Conservation (phyloP, 2,113 vertebrate genomes). For the Reinhardtius hippoglossoides region DNA sequence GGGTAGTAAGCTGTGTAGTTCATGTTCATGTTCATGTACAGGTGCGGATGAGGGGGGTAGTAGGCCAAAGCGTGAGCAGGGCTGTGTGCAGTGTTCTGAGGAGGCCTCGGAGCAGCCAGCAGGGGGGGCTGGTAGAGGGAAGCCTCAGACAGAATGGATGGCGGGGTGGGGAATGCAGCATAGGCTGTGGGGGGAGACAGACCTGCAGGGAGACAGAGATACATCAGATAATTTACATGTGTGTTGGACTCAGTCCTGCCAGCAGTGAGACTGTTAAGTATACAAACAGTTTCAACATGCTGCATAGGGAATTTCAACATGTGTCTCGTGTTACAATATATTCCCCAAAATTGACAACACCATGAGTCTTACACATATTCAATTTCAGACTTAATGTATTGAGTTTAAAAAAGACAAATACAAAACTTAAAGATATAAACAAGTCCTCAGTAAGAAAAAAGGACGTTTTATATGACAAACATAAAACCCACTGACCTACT, state of each 20-base stretch:
- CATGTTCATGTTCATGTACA: conserved; percentile 93
- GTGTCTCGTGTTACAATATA: too few relatives aligned
- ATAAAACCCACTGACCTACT: too few relatives aligned
- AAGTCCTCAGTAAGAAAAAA: too few relatives aligned
- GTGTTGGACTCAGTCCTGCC: background rate
- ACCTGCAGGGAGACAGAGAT: conserved; percentile 77
- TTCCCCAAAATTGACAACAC: background rate
- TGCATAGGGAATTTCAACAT: background rate
- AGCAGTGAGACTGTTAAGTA: background rate
- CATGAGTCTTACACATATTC: too few relatives aligned
- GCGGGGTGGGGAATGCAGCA: conserved; percentile 89
- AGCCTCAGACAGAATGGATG: conserved; percentile 89
- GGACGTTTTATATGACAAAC: too few relatives aligned
- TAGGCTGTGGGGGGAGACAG: conserved; percentile 92
- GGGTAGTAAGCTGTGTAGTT: conserved; percentile 98
- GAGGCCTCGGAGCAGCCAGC: conserved; percentile 87
- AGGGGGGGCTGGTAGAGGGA: conserved; percentile 92
- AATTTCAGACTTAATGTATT: too few relatives aligned
- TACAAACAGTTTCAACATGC: background rate
- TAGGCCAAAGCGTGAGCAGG: conserved; percentile 89
- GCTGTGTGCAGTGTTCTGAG: conserved; percentile 80
- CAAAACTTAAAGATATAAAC: too few relatives aligned
- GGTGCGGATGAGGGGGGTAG: conserved; percentile 90
- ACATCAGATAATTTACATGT: background rate
- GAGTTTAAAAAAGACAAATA: too few relatives aligned